phyloP scores from a whole-genome alignment of 2,113 vertebrate species.

The Aspidoscelis tigris region DNA sequence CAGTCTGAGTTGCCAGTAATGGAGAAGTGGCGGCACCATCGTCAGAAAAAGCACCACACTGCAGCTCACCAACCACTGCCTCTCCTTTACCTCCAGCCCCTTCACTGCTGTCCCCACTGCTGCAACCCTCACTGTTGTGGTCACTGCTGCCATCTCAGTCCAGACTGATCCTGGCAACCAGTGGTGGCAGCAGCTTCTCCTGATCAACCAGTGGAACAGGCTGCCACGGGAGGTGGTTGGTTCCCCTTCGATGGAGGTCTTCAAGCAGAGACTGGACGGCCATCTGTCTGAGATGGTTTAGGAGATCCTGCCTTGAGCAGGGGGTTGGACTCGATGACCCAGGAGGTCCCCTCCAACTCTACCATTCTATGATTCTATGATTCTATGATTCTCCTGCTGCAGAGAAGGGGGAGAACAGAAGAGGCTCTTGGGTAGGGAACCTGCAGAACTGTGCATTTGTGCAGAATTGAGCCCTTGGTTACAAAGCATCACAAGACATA shows the following conservation, averaged over 20 bases:
- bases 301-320: no score
- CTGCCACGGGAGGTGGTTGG: no score
- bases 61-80: conserved; percentile 71
- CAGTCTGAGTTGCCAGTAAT: conserved; percentile 50
- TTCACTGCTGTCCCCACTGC: conserved; percentile 74
- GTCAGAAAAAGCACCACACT: conserved; percentile 76
- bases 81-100: conserved; percentile 60
- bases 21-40: conserved; percentile 75
- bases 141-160: conserved; percentile 66
- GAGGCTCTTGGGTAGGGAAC: conserved; percentile 77
- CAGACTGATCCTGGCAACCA: conserved; percentile 81
- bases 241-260: no score
- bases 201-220: no score
- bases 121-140: conserved; percentile 74
- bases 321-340: no score
- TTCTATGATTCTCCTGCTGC: conserved; percentile 77
- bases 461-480: no score
- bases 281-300: no score
- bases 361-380: no score
- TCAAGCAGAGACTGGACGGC: no score
- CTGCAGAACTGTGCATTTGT: conserved; percentile 57
- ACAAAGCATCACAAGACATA: background rate
- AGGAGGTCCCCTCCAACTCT: no score
- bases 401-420: conserved; percentile 75
- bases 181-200: conserved; percentile 71